Percentiles rank a stretch among this genome's conserved stretches.
phyloP scores from a whole-genome alignment of 92 coral and sea anemone species.

The Metridium senile region DNA sequence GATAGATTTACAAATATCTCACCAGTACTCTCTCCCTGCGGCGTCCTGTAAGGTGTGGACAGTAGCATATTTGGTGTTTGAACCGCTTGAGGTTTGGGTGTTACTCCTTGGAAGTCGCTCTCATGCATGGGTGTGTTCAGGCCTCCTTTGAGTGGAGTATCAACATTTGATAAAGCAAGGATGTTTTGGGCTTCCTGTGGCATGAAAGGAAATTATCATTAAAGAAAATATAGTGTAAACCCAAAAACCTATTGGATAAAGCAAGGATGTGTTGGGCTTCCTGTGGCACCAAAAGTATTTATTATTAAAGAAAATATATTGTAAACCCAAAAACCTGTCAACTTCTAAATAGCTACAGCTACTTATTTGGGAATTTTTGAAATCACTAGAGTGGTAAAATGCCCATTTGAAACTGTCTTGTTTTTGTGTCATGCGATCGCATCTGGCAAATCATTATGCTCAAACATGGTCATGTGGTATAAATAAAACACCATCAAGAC shows the following conservation, averaged over 20 bases:
- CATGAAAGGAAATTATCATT: background rate
- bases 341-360: too few species aligned
- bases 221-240: background rate
- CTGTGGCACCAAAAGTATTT: slow-evolving; percentile 24
- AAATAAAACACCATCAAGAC: too few species aligned
- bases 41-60: slow-evolving; percentile 94
- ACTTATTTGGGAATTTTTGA: too few species aligned
- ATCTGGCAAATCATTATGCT: too few species aligned
- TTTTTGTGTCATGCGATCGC: too few species aligned
- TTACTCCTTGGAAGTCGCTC: slow-evolving; percentile 95
- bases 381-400: too few species aligned
- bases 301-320: background rate
- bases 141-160: slow-evolving; percentile 97
- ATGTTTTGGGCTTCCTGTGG: slow-evolving; percentile 96
- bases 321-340: too few species aligned
- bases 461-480: too few species aligned
- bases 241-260: slow-evolving; percentile 56
- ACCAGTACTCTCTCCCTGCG: slow-evolving; percentile 92
- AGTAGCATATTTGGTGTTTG: slow-evolving; percentile 97
- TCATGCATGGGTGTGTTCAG: slow-evolving; percentile 88
- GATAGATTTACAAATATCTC: slow-evolving; percentile 3
- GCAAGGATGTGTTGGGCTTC: slow-evolving; percentile 98
- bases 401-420: too few species aligned
- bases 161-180: slow-evolving; percentile 92
- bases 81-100: slow-evolving; percentile 84